Base-by-base conservation (phyloP, 2,797 vertebrate genomes). In the Falco rusticolus region DNA sequence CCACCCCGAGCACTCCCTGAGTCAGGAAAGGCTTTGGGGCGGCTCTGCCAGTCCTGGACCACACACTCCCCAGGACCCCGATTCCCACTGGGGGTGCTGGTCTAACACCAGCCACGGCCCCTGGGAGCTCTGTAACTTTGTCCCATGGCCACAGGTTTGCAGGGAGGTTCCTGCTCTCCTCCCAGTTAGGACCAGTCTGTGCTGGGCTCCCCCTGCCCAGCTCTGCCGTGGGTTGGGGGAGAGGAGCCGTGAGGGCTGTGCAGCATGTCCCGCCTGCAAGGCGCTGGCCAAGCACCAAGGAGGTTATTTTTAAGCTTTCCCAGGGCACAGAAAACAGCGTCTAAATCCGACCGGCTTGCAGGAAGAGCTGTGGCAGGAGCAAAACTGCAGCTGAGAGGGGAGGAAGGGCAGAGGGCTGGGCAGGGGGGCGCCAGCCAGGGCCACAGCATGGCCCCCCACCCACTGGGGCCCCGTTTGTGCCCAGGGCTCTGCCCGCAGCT, bases 251-350 rank as follows among this genome's bases (percentile, higher is more conserved):
- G 61, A 33, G 28, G 29, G 43, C 33, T 82, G 50, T 3, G 1
- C 37, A 19, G 48, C 3, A 0, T 14, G 20, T 56, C 29, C 7
- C 2, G 6, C 18, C 64, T 53, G 9, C 48, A 21, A 75, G 39
- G 11, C 3, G 1, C 78, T 93, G 90, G 81, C 81, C 1, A 3
- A 59, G 72, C 57, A 78, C 37, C 90, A 70, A 50, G 57, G 26
- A 76, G 79, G 63, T 83, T 90, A 91, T 96, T 94, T 96, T 94
- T 92, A 88, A 85, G 53, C 16, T 77, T 89, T 92, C 72, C 75
- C 91, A 91, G 87, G 1, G 0, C 3, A 41, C 2, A 87, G 69
- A 79, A 94, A 91, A 83, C 50, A 78, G 26, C n/a, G 80, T 56
- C 94, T 89, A 83, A 92, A 71, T 71, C n/a, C 4, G 37, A 74